Base-by-base conservation (phyloP, 1,140 invertebrate genomes). In the Camponotus floridanus region DNA sequence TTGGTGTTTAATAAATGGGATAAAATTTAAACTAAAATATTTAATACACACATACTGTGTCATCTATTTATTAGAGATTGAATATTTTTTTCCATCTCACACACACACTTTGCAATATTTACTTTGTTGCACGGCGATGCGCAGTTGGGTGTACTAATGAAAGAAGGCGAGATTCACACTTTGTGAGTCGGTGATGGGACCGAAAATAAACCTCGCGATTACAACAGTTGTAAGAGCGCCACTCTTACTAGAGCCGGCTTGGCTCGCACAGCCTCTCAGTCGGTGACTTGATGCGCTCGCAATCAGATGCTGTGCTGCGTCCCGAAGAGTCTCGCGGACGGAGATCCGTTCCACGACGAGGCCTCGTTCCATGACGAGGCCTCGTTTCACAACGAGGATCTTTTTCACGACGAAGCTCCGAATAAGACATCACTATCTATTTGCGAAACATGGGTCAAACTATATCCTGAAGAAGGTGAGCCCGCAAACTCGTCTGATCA, bases 231-330 rank as follows among this genome's bases (percentile, higher is more conserved):
- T 76, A 76, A 86, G 76, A 51, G 61, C 84, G 83, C 51, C 74
- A 59, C 62, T 85, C 70, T 80, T 81, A 80, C 78, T 67, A 87
- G 87, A 86, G 33, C 78, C 33, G 76, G 26, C 33, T 62, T 65
- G 84, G 21, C n/a, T 79, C 61, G 33, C 57, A 39, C 55, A 42
- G n/a, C 26, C 39, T 68, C 59, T 90, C 89, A 90, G 87, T 89
- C 78, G 21, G 70, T 88, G 80, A 68, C 33, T 86, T 45, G 87
- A 83, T 78, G 80, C 62, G 64, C 62, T 78, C 79, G 74, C 86
- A 65, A 61, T 79, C 86, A 88, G 81, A 94, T 94, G 94, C 88
- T 94, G 86, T 94, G 94, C 83, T 94, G 94, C 64, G 93, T 94
- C 42, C 92, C 94, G 76, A 93, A 90, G 76, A 92, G 91, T 76